These are phyloP conservation scores for Chaetodon trifascialis DNA, from an alignment of 2,113 vertebrate genomes.

Conservation along the genomic window DNA sequence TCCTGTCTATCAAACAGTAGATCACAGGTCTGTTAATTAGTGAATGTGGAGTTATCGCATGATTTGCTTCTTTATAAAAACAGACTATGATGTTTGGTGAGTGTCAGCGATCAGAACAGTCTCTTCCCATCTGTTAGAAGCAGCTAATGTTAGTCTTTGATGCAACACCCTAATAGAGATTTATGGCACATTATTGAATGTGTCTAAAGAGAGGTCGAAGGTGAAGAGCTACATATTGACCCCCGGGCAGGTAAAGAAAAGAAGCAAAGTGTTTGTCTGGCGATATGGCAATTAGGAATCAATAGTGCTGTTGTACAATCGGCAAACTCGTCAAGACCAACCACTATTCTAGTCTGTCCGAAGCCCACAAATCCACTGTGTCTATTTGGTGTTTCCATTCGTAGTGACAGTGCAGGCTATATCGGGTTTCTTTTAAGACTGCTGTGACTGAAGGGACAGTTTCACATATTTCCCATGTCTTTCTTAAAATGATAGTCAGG, in stretches of 20 bases:
- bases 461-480: neutral
- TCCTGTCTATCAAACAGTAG: conserved; percentile 26
- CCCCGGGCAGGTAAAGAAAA: conserved; percentile 25
- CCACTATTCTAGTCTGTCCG: neutral
- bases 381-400: neutral
- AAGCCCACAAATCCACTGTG: neutral
- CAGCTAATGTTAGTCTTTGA: conserved; percentile 28
- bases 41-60: neutral
- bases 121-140: conserved; percentile 30
- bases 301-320: conserved; percentile 37
- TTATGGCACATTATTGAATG: conserved; percentile 40
- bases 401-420: neutral
- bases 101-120: neutral
- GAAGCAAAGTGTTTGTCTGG: conserved; percentile 6
- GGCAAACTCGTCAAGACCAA: neutral
- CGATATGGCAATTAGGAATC: conserved; percentile 33
- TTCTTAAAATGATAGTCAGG: neutral
- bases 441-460: too few species aligned
- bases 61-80: neutral
- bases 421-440: too few species aligned
- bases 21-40: conserved; percentile 10
- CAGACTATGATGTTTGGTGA: neutral
- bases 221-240: conserved; percentile 57
- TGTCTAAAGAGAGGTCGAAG: conserved; percentile 53
- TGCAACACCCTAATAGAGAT: conserved; percentile 25